A percentile compares a stretch with the other conserved stretches of the same genome.
Evolutionary conservation across 2,888 invertebrate genomes (phyloP).

Genomic region (Tetragonisca angustula): DNA sequence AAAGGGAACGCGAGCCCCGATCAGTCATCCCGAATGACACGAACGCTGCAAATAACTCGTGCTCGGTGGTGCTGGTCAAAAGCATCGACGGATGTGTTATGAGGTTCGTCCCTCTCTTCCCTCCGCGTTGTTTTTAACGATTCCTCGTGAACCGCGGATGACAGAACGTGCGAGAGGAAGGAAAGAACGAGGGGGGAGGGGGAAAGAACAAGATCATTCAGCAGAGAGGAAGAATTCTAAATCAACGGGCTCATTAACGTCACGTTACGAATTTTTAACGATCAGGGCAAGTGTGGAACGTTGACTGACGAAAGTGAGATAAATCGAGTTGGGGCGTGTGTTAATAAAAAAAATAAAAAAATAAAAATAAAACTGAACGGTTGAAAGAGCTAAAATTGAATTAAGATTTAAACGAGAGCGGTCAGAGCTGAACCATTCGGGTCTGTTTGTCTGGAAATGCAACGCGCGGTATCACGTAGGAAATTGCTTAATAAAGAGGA

Average conservation of each 20-base stretch:
- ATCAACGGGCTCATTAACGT: constrained; percentile 44
- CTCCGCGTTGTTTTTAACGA: constrained; percentile 2
- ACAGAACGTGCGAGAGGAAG: too few species aligned
- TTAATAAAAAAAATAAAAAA: too few species aligned
- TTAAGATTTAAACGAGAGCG: too few species aligned
- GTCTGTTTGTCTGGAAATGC: neutral
- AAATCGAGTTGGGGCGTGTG: too few species aligned
- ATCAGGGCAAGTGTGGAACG: neutral
- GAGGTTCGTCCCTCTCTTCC: constrained; percentile 9
- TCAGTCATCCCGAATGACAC: constrained; percentile 49
- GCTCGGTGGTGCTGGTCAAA: constrained; percentile 37
- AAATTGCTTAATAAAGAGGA: neutral
- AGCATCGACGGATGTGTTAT: constrained; percentile 38
- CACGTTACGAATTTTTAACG: constrained; percentile 18
- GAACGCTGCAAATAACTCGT: constrained; percentile 43
- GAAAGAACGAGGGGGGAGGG: neutral
- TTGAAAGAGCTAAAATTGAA: too few species aligned
- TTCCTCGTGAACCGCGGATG: neutral
- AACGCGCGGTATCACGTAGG: neutral
- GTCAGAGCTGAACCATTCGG: neutral
- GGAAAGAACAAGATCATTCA: constrained; percentile 2
- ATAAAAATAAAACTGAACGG: too few species aligned
- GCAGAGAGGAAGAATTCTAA: constrained; percentile 6
- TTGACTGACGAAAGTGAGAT: neutral
- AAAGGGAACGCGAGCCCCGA: constrained; percentile 18